Evolutionary conservation across 1,140 invertebrate genomes (phyloP), one percentile per base, ranked within the genome.

Genomic region (Orchestia grillus): DNA sequence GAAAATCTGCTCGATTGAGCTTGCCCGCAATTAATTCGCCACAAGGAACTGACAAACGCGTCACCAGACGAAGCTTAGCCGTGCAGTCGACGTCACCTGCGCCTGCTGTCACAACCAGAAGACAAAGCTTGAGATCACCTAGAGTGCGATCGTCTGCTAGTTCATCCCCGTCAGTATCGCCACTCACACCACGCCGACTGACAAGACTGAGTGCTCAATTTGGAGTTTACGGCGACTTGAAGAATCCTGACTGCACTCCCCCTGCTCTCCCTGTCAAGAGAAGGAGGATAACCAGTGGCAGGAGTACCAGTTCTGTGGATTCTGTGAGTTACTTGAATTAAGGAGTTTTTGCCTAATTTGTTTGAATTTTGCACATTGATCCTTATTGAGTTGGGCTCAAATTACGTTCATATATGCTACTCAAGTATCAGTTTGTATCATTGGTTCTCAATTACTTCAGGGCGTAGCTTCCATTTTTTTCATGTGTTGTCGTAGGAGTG

Each of bases 141-240:
- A 44, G 44, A 94, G 44, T 94, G 23, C 41, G 6, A 6, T 94
- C 92, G 36, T 47, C 44, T 45, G 44, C 92, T 15, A 94, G 92
- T n/a, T 94, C 92, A 19, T 94, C 92, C 11, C 92, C 92, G 15
- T 94, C 44, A 28, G 44, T 40, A 19, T 94, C 92, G 40, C 92
- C 92, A 0, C 3, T 47, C 36, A 94, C 92, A 6, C 92, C 92
- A 0, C 43, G 92, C 41, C 8, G 92, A 45, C 92, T 94, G 1
- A 94, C 92, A 45, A 94, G 92, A 47, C 92, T 94, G 41, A 94
- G 92, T 45, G 92, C 92, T 40, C 92, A 94, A 44, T 94, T 94
- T 45, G 92, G 44, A 45, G 43, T 47, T 4, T 44, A 44, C 36
- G 44, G 92, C 44, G 92, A 94, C 47, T 45, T 47, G 44, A 19